A percentile compares a stretch with the other conserved stretches of the same genome.
Evolutionary conservation across 2,797 vertebrate species (phyloP).

Genomic region (Buceros bicornis): DNA sequence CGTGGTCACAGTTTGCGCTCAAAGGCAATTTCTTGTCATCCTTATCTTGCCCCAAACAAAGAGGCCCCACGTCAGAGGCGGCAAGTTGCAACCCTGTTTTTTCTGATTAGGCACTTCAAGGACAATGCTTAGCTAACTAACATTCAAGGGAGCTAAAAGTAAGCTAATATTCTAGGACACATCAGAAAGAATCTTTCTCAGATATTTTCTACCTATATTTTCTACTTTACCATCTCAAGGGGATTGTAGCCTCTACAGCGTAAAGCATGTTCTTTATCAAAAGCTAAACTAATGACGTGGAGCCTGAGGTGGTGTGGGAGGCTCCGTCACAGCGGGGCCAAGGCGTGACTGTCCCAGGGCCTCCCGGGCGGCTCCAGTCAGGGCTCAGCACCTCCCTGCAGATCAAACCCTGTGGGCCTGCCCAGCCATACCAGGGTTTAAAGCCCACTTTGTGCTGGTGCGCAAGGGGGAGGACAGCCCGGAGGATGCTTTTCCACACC

Average conservation of each 20-base stretch:
- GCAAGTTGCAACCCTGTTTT: no score
- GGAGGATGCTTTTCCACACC: neutral
- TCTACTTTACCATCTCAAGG: no score
- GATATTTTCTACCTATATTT: no score
- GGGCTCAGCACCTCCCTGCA: neutral
- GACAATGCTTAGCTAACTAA: no score
- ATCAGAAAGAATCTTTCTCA: no score
- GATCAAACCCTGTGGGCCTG: neutral
- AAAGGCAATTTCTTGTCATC: no score
- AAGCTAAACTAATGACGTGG: neutral
- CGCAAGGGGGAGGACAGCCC: neutral
- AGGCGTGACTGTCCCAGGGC: neutral
- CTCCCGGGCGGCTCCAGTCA: neutral
- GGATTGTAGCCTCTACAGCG: neutral
- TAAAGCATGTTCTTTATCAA: neutral
- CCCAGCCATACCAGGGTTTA: neutral
- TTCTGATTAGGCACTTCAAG: no score
- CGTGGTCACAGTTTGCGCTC: no score
- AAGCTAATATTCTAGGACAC: no score
- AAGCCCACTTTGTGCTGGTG: rapidly evolving
- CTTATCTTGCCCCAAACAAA: no score
- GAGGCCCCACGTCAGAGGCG: no score
- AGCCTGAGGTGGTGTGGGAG: neutral
- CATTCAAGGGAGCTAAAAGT: no score
- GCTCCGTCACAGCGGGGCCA: rapidly evolving